Evolutionary conservation across 2,888 invertebrate species (phyloP).

Genomic region (Cosmia trapezina): DNA sequence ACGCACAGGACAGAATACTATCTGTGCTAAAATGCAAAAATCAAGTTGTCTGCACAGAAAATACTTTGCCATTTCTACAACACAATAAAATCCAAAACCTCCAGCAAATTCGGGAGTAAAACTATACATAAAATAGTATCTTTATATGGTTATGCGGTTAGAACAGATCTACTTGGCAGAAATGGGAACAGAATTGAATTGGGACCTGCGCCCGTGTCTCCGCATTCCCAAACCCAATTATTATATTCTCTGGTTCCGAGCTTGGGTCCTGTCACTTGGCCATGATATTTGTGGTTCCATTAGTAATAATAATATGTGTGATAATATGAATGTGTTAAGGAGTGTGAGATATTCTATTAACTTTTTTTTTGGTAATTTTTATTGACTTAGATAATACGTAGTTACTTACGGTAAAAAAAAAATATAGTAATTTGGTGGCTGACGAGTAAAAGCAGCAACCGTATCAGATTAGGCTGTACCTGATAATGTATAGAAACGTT

Average conservation of each 20-base stretch:
- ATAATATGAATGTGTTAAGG: constrained; percentile 7
- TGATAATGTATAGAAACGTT: no score
- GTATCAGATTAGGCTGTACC: background rate
- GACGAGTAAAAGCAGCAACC: no score
- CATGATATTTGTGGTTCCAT: constrained; percentile 53
- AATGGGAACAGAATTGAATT: constrained; percentile 72
- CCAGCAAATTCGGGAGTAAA: background rate
- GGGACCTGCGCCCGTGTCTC: constrained; percentile 67
- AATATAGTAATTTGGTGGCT: background rate
- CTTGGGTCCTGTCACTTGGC: constrained; percentile 39
- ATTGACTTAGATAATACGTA: background rate
- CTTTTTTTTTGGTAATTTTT: background rate
- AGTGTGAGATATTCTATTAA: background rate
- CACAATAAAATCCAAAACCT: constrained; percentile 13
- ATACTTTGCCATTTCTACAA: constrained; percentile 1
- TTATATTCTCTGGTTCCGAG: constrained; percentile 53
- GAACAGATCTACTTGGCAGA: constrained; percentile 68
- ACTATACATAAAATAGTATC: constrained; percentile 34
- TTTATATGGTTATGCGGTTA: constrained; percentile 46
- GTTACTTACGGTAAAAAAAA: background rate
- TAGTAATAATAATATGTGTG: constrained; percentile 19
- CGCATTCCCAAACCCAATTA: constrained; percentile 79
- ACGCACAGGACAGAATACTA: background rate
- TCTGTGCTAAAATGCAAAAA: background rate
- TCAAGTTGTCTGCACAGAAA: constrained; percentile 20